Conservation (phyloP, 2,113 vertebrate species). For the Malurus melanocephalus region DNA sequence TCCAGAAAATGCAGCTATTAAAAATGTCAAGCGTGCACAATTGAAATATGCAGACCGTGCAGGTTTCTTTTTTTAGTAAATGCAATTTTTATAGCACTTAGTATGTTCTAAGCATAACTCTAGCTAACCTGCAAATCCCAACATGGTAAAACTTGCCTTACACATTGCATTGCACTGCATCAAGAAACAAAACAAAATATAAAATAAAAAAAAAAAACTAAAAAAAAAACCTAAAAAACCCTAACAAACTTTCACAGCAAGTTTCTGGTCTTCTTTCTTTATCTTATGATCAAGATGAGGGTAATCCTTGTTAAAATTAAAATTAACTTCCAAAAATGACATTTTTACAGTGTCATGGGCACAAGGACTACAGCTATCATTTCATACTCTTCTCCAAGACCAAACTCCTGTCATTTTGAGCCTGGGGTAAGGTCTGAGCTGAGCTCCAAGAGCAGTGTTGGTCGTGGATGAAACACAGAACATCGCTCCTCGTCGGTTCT, state of each 20-base stretch:
- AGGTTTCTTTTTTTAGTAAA: background rate
- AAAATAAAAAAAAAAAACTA: background rate
- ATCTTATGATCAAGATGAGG: background rate
- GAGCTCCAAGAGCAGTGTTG: background rate
- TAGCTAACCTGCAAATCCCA: background rate
- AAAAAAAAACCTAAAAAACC: too few species aligned
- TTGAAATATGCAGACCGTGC: background rate
- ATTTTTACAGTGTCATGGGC: background rate
- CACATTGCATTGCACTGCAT: background rate
- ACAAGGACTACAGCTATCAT: background rate
- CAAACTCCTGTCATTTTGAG: background rate
- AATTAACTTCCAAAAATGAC: background rate
- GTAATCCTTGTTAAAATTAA: background rate
- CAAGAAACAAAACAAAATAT: background rate
- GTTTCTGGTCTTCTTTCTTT: too few species aligned
- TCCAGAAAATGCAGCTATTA: background rate
- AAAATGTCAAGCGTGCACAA: background rate
- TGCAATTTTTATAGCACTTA: background rate
- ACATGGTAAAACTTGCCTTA: background rate
- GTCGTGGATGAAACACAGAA: background rate
- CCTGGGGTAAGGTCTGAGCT: background rate
- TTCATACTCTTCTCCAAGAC: background rate
- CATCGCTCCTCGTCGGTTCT: background rate
- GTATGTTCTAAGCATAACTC: background rate
- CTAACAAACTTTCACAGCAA: background rate